Evolutionary conservation across 2,888 invertebrate genomes (phyloP).

Genomic region (Drosophila diplacantha): DNA sequence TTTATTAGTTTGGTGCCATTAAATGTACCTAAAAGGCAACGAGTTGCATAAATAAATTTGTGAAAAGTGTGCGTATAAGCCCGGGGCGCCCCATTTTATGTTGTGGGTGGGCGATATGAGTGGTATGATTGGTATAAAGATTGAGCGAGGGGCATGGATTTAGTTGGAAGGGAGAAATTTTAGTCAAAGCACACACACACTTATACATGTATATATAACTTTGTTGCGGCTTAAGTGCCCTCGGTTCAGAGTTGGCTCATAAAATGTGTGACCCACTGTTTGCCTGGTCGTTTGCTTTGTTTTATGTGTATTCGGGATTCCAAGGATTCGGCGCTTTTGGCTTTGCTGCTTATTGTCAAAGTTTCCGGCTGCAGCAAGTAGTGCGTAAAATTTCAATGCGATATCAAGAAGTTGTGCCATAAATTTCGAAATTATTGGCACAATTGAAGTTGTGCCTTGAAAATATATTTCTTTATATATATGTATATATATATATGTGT

Average conservation of each 20-base stretch:
- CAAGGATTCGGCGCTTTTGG: constrained; percentile 42
- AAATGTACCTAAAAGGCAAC: constrained; percentile 33
- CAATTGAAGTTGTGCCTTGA: constrained; percentile 59
- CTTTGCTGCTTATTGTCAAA: constrained; percentile 39
- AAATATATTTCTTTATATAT: constrained; percentile 12
- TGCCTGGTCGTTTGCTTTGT: constrained; percentile 47
- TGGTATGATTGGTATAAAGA: neutral
- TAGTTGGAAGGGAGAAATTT: constrained; percentile 13
- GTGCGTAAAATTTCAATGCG: constrained; percentile 69
- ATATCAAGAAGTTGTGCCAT: constrained; percentile 65
- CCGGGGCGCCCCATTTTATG: constrained; percentile 39
- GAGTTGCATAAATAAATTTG: constrained; percentile 55
- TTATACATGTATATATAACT: constrained; percentile 43
- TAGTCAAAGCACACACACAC: constrained; percentile 14
- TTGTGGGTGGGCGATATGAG: constrained; percentile 8
- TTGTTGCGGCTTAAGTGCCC: constrained; percentile 56
- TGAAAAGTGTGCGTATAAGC: constrained; percentile 50
- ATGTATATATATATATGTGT: neutral
- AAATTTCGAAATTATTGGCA: constrained; percentile 65
- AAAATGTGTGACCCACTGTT: constrained; percentile 62
- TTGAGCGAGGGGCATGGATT: constrained; percentile 1
- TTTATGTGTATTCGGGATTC: constrained; percentile 48
- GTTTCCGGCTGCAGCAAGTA: constrained; percentile 59
- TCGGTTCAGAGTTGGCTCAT: constrained; percentile 51
- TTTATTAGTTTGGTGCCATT: constrained; percentile 44